Conservation (phyloP, 1,140 invertebrate species). For the Spodoptera frugiperda region DNA sequence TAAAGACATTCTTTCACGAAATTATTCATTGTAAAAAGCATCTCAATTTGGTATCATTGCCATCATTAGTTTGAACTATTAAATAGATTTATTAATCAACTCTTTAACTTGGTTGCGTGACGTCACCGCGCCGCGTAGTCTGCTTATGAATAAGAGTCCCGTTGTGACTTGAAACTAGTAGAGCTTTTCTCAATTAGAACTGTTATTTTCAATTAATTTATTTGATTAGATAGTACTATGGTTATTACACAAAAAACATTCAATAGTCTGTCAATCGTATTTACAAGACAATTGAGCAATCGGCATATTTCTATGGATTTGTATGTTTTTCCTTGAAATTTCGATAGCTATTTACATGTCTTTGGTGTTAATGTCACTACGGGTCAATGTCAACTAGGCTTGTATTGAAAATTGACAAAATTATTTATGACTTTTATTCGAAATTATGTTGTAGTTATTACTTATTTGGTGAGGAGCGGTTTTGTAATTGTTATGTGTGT, state of each 20-base stretch:
- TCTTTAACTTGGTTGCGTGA: no score
- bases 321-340: slow-evolving; percentile 36
- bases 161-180: no score
- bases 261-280: slow-evolving; percentile 15
- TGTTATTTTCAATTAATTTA: no score
- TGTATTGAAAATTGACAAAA: slow-evolving; percentile 2
- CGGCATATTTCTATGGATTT: slow-evolving; percentile 11
- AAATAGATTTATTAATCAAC: neutral
- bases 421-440: slow-evolving; percentile 5
- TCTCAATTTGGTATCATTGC: no score
- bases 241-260: neutral
- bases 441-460: neutral
- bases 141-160: no score
- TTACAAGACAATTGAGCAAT: slow-evolving; percentile 17
- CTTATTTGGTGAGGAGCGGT: no score
- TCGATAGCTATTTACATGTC: slow-evolving; percentile 15
- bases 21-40: no score
- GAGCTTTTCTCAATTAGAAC: no score
- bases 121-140: no score
- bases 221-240: no score
- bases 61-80: neutral
- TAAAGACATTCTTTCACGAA: no score
- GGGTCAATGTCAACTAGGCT: slow-evolving; percentile 35
- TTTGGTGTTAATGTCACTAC: slow-evolving; percentile 35
- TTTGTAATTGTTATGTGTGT: no score